Evolutionary conservation across 2,888 invertebrate genomes (phyloP).

Genomic region (Anthrax anthrax): DNA sequence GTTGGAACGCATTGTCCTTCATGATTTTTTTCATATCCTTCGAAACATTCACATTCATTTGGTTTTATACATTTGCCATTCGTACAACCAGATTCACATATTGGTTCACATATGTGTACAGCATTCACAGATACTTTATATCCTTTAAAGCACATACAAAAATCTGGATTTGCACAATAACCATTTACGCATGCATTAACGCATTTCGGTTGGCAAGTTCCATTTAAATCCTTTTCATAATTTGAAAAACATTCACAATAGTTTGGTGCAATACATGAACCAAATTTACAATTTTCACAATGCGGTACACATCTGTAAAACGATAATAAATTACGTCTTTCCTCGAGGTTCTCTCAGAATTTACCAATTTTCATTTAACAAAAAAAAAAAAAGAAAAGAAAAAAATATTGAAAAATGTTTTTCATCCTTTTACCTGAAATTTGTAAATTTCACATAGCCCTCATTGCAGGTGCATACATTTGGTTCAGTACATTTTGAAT

Average conservation of each 20-base stretch:
- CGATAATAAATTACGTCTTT: neutral
- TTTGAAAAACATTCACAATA: constrained; percentile 21
- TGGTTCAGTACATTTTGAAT: constrained; percentile 27
- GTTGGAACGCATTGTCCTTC: constrained; percentile 7
- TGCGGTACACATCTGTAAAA: constrained; percentile 19
- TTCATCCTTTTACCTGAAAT: neutral
- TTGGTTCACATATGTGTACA: neutral
- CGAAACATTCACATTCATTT: constrained; percentile 16
- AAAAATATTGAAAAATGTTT: no score
- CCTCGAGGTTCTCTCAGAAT: no score
- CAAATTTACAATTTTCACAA: constrained; percentile 23
- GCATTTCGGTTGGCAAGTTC: constrained; percentile 26
- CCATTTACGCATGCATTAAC: constrained; percentile 23
- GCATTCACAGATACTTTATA: constrained; percentile 7
- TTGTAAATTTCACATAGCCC: constrained; percentile 14
- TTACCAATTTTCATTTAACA: no score
- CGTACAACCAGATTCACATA: constrained; percentile 9
- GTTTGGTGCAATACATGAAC: constrained; percentile 21
- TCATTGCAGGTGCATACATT: constrained; percentile 29
- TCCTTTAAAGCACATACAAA: constrained; percentile 14
- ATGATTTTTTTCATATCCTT: constrained; percentile 8
- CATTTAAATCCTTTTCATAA: constrained; percentile 20
- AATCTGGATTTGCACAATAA: constrained; percentile 22
- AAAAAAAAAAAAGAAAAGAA: no score
- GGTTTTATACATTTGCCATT: constrained; percentile 17